These are phyloP conservation scores for Pachymerium ferrugineum DNA, from an alignment of 2,888 invertebrate species.

Conservation along the genomic window DNA sequence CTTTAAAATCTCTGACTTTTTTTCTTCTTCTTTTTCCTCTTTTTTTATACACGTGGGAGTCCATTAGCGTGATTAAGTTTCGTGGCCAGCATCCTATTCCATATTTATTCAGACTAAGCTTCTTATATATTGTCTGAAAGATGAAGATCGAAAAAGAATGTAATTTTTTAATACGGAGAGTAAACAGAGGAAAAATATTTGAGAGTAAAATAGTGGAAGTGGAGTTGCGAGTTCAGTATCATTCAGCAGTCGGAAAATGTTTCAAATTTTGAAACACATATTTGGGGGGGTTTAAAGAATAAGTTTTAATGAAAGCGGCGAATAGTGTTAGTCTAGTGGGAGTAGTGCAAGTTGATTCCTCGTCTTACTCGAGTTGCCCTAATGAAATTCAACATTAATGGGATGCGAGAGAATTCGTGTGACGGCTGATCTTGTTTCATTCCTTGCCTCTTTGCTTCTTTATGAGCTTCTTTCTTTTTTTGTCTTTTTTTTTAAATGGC, in stretches of 20 bases:
- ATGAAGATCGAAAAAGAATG: no score
- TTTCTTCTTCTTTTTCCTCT: background rate
- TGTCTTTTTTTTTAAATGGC: background rate
- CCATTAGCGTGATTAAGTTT: background rate
- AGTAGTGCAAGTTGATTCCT: slow-evolving; percentile 13
- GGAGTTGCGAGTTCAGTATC: no score
- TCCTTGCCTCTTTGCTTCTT: slow-evolving; percentile 6
- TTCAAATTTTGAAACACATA: no score
- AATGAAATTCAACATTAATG: slow-evolving; percentile 13
- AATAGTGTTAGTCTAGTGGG: background rate
- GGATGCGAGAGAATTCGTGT: slow-evolving; percentile 13
- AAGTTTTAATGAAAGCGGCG: background rate
- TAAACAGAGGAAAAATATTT: no score
- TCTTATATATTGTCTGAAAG: background rate
- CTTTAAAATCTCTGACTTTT: background rate
- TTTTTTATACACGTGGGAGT: background rate
- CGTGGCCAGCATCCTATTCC: background rate
- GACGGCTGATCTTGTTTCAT: slow-evolving; percentile 6
- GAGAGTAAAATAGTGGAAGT: no score
- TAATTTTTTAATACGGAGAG: no score
- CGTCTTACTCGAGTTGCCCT: slow-evolving; percentile 4
- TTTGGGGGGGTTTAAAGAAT: background rate
- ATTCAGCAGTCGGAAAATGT: no score
- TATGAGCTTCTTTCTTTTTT: background rate
- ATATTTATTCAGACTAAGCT: background rate